These are phyloP conservation scores for Pardalotus punctatus DNA, from an alignment of 2,113 vertebrate genomes.

Conservation along the genomic window DNA sequence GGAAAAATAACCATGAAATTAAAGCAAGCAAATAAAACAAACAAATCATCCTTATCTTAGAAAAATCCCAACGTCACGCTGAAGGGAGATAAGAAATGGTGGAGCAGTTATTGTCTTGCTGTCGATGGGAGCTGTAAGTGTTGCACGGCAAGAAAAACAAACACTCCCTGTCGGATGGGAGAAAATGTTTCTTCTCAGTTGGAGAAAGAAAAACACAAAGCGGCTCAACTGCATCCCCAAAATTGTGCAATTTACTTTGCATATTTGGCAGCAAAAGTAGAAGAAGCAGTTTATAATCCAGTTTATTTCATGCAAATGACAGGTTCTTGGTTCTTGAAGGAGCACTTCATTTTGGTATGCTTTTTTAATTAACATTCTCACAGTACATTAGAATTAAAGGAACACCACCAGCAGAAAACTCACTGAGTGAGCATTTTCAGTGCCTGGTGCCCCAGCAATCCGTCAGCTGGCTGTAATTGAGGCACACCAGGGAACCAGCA, in stretches of 20 bases:
- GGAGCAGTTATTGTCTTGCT: background rate
- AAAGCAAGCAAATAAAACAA: background rate
- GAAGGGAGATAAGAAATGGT: background rate
- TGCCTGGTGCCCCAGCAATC: background rate
- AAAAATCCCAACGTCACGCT: background rate
- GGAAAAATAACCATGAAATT: background rate
- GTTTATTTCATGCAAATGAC: conserved; percentile 46
- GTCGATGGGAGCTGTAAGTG: background rate
- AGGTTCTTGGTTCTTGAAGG: conserved; percentile 41
- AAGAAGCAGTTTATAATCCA: conserved; percentile 57
- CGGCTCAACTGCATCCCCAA: conserved; percentile 17
- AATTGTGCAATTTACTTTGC: conserved; percentile 62
- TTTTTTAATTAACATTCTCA: conserved; percentile 43
- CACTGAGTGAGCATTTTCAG: background rate
- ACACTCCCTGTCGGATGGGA: background rate
- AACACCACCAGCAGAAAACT: background rate
- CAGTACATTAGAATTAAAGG: background rate
- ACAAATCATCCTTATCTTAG: background rate
- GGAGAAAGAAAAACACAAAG: conserved; percentile 51
- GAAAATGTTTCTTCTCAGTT: conserved; percentile 36
- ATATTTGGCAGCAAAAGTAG: conserved; percentile 65
- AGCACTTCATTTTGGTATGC: background rate
- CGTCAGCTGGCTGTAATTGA: background rate
- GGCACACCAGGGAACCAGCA: background rate
- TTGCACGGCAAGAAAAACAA: conserved; percentile 14